A percentile compares a stretch with the other conserved stretches of the same genome.
Evolutionary conservation across 2,113 vertebrate species (phyloP).

Genomic region (Rhea pennata): DNA sequence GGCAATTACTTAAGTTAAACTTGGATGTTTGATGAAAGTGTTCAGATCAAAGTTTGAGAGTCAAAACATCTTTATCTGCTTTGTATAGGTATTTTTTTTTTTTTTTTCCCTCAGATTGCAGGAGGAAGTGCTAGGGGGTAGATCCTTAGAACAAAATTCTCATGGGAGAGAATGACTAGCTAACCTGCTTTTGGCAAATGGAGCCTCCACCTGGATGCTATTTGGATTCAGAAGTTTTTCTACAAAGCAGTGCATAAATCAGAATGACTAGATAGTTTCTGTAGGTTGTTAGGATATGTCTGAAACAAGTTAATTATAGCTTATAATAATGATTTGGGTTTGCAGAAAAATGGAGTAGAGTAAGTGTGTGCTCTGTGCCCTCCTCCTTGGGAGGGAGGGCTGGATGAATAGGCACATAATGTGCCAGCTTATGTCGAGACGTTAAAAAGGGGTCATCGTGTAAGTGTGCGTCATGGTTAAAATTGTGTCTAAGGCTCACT

Average conservation of each 20-base stretch:
- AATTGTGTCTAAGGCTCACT: neutral
- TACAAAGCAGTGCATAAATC: neutral
- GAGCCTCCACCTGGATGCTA: fast-evolving
- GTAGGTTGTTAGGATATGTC: neutral
- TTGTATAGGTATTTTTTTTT: neutral
- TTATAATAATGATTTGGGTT: neutral
- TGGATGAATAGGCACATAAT: neutral
- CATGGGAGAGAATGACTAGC: neutral
- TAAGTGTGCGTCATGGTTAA: fast-evolving
- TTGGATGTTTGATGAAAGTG: fast-evolving
- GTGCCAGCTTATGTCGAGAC: neutral
- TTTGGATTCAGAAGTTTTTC: neutral
- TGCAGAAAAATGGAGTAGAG: neutral
- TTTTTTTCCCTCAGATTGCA: neutral
- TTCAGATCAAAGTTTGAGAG: neutral
- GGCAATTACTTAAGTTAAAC: neutral
- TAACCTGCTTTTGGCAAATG: neutral
- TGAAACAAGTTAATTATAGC: neutral
- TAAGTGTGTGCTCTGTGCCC: too few species aligned
- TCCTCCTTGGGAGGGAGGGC: neutral
- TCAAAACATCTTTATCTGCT: neutral
- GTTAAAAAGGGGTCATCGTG: fast-evolving
- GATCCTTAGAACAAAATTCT: neutral
- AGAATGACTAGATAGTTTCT: neutral
- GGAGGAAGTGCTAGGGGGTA: fast-evolving